Evolutionary conservation across 2,797 vertebrate genomes (phyloP), one percentile per base, ranked within the genome.

Genomic region (Erithacus rubecula): DNA sequence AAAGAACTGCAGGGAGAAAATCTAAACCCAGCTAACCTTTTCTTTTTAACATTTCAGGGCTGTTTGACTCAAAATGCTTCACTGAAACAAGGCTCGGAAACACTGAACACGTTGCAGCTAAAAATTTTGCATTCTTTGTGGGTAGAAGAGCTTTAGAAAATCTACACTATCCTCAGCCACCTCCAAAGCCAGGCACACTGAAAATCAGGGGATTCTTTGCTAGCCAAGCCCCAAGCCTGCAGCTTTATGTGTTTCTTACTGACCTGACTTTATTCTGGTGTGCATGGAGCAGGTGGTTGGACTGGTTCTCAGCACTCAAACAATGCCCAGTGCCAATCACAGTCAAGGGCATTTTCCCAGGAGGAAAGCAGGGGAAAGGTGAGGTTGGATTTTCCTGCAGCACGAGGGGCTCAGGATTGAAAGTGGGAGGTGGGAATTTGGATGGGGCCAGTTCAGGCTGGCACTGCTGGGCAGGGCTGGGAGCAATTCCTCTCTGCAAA

Each of bases 361-460:
- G 51, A 23, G 77, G 59, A 32, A 65, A 87, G 51, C 6, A 79
- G 93, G 91, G 44, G 34, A 97, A 82, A 91, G 93, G 93, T 85
- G 27, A 79, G 67, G 13, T 0, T 36, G 65, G 64, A 30, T 49
- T 67, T 59, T 27, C 92, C 74, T 62, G 44, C 75, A 67, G 83
- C 81, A 8, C 6, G 2, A 26, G 39, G 36, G 64, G 80, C 72
- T 64, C 60, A 15, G 1, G 67, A 16, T 9, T 5, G 37, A 11
- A 37, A 39, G 53, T 1, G 1, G 43, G 12, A 39, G 47, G 29
- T n/a, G 68, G 46, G 52, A 89, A 34, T 9, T 27, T 0, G 0
- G n/a, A 19, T 8, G 32, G 56, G 49, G 78, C 30, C 21, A 5
- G 2, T 6, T 71, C 17, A 2, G 71, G 4, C 0, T 17, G 81